Base-by-base conservation (phyloP, 2,797 vertebrate genomes). In the Moxostoma hubbsi region DNA sequence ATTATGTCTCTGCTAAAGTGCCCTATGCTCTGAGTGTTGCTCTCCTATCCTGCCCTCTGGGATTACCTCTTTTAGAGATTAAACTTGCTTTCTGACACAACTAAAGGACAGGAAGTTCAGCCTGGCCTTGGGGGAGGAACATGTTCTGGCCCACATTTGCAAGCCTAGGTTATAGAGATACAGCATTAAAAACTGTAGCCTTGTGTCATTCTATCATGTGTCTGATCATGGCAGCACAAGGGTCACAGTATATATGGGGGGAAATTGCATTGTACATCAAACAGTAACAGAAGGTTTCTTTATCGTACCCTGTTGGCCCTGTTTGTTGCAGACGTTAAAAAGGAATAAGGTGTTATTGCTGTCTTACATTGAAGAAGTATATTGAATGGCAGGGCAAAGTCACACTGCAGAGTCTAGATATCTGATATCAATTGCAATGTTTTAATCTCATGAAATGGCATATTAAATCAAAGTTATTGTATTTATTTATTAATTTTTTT, bases 11-110 rank as follows among this genome's bases (percentile, higher is more conserved):
- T 83, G 77, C 4, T 36, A 36, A 36, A 36, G 36, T 66, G 72
- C 46, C 67, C 63, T 15, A 47, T 50, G 64, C 65, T 77, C 63
- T 15, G 55, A 75, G 53, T 73, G 57, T 47, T 24, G 72, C 72
- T 58, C 12, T 80, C 59, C 59, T 54, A 51, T 62, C 43, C 55
- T 80, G 12, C 71, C 79, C 77, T 53, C 18, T 69, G 36, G 81
- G 83, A 89, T 87, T 86, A 85, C 83, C 75, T 87, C 77, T 87
- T 72, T 72, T 71, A 84, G 63, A 87, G 87, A 88, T 87, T 87
- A 86, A 73, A 87, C 81, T 84, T 81, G 75, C 75, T 84, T 80
- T 66, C 69, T 79, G 73, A 77, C 65, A 72, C 59, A 73, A 77
- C 76, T 63, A 83, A 81, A 81, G 77, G 72, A 82, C 79, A 74